Conservation (phyloP, 1,140 invertebrate species). For the Trichonephila clavata region DNA sequence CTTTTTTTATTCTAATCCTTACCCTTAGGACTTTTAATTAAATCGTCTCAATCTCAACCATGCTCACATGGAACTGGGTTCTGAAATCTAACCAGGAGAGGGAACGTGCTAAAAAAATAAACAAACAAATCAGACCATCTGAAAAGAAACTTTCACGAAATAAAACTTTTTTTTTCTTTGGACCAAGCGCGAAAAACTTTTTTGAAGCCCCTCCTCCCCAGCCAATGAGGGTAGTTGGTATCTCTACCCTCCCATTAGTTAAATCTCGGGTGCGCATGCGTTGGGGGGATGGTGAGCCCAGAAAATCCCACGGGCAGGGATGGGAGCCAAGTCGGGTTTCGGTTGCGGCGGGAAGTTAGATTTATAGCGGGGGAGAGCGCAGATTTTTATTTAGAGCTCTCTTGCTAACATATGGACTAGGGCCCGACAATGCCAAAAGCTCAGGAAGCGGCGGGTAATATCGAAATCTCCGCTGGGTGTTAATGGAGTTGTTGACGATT, state of each 20-base stretch:
- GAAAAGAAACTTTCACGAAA: background rate
- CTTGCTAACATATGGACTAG: background rate
- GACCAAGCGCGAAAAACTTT: background rate
- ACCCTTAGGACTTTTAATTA: background rate
- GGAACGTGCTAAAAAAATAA: background rate
- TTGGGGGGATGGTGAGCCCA: background rate
- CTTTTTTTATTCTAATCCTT: background rate
- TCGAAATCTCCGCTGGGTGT: background rate
- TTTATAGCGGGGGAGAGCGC: constrained; percentile 29
- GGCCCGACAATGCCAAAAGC: background rate
- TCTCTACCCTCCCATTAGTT: background rate
- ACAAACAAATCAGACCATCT: background rate
- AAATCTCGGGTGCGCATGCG: background rate
- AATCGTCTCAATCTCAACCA: background rate
- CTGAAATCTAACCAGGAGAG: background rate
- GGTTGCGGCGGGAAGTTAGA: background rate
- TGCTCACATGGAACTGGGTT: background rate
- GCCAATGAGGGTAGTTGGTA: constrained; percentile 25
- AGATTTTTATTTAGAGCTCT: constrained; percentile 27
- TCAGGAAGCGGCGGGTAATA: background rate
- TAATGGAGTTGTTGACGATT: constrained; percentile 52
- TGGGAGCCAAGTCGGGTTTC: background rate
- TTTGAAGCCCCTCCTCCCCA: constrained; percentile 1
- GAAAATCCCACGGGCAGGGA: background rate
- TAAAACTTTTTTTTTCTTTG: constrained; percentile 1